Evolutionary conservation across 2,113 vertebrate genomes (phyloP), one percentile per base, ranked within the genome.

Genomic region (Tricholaema leucomelas): DNA sequence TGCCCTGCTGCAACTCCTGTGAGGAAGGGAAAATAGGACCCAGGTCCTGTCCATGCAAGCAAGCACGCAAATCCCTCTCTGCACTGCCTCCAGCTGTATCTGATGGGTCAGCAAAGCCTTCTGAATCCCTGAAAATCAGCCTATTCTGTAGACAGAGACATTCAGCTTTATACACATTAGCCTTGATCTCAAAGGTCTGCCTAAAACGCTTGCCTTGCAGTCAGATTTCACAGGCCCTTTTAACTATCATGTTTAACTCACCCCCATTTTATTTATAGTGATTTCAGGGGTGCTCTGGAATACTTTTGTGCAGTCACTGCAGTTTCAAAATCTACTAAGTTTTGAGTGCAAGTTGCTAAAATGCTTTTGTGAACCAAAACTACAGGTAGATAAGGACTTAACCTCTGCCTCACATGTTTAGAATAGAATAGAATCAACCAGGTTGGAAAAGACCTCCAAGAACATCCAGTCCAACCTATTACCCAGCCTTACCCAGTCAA

Each of bases 311-410:
- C 65, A 69, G 50, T 81, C 64, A 64, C 36, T 17, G 10, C 35
- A 31, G 33, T 54, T 87, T 88, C 44, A 78, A 59, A 82, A 82
- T 38, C 64, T 40, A n/a, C 54, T 46, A 4, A 28, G 46, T 79
- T 81, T 85, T n/a, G 24, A 91, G 36, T 10, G 24, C 35, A 64
- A 80, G 71, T 23, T 58, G 35, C 52, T 71, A 5, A 84, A 91
- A 36, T 27, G 48, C 46, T 70, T 87, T 59, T 83, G 76, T 69
- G 56, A 92, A 90, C 38, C 77, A 65, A 90, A 95, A 79, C 70
- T 65, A 67, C 38, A 60, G 38, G 78, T 74, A 83, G 70, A 79
- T 35, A 77, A 88, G 66, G 73, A 69, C 42, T 92, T 88, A 92
- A 91, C 67, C 70, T 86, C 67, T 46, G 74, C 12, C 66, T 92